Evolutionary conservation across 2,113 vertebrate species (phyloP), one percentile per base, ranked within the genome.

Genomic region (Halichoeres trimaculatus): DNA sequence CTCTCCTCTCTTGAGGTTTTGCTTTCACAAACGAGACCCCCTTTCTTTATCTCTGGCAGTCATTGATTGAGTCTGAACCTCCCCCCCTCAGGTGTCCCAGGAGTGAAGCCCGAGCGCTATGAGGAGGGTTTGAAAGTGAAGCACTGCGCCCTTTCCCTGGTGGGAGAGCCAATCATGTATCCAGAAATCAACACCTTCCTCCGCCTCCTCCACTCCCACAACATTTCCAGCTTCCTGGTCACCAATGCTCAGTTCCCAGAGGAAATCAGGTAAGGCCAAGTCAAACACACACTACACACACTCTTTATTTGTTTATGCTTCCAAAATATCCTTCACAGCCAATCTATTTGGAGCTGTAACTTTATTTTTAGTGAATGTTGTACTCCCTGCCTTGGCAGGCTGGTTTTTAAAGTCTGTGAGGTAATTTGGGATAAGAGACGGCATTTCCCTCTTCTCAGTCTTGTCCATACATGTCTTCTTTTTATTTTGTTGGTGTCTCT

Each of bases 121-220:
- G 93, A 94, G 51, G 97, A 98, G 52, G 97, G 95, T 0, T 81
- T 99, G 93, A 56, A 43, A 0, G 94, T 93, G 1, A 96, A 94
- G 71, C 98, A 99, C 90, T 99, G 97, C 0, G 96, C 98, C 0
- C 88, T 99, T 35, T 99, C 98, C 1, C 92, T 99, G 68, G 98
- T 99, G 78, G 98, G 96, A 1, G 97, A 99, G 67, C 97, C 98
- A 2, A 98, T 98, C 84, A 98, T 98, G 97, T 99, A 99, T 87
- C 96, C 96, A 0, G 92, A 98, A 83, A 99, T 99, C 92, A 99
- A 98, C 76, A 38, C 63, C 5, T 96, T 99, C 1, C 71, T 99
- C 41, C 93, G 87, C 72, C 94, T 99, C 4, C 95, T 98, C 24
- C 98, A 99, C 76, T 86, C 89, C 16, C 86, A 71, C 0, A 66